Percentiles rank a stretch among this genome's conserved stretches.
Conservation (phyloP, 2,888 invertebrate species). For the Coenonympha arcania region DNA sequence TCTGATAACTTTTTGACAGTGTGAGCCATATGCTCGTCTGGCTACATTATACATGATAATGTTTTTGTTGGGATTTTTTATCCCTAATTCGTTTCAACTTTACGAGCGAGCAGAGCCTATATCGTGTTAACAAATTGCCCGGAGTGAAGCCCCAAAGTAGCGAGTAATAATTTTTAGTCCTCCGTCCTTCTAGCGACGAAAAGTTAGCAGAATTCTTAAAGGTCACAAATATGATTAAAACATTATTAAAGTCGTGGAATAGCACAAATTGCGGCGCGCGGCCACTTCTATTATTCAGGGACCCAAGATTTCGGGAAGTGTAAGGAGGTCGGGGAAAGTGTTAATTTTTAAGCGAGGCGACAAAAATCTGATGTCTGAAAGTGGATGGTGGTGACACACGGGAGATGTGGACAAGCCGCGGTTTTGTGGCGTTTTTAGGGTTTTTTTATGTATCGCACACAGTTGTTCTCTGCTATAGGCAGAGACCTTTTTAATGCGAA, state of each 20-base stretch:
- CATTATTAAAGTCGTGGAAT: slow-evolving; percentile 44
- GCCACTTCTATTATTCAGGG: slow-evolving; percentile 54
- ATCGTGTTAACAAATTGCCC: too few species aligned
- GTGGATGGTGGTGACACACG: slow-evolving; percentile 31
- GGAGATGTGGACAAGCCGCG: slow-evolving; percentile 25
- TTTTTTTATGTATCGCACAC: too few species aligned
- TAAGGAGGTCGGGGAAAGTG: slow-evolving; percentile 45
- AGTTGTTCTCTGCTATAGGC: too few species aligned
- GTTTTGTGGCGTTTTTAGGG: neutral
- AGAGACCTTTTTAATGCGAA: too few species aligned
- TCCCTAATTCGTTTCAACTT: too few species aligned
- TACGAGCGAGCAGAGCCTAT: too few species aligned
- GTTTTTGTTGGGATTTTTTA: too few species aligned
- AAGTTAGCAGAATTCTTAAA: slow-evolving; percentile 22
- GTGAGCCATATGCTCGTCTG: too few species aligned
- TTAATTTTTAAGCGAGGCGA: slow-evolving; percentile 59
- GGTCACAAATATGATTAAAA: slow-evolving; percentile 42
- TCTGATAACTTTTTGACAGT: too few species aligned
- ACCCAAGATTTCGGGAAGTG: slow-evolving; percentile 46
- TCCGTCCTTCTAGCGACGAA: slow-evolving; percentile 19
- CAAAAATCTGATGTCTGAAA: slow-evolving; percentile 44
- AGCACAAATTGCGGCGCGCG: slow-evolving; percentile 38
- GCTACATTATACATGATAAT: too few species aligned
- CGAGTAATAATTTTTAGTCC: slow-evolving; percentile 23
- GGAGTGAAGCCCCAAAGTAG: too few species aligned